Percentiles rank a stretch among this genome's conserved stretches.
These are phyloP conservation scores for Hipposideros larvatus DNA, from an alignment of 2,797 vertebrate species.

Conservation along the genomic window DNA sequence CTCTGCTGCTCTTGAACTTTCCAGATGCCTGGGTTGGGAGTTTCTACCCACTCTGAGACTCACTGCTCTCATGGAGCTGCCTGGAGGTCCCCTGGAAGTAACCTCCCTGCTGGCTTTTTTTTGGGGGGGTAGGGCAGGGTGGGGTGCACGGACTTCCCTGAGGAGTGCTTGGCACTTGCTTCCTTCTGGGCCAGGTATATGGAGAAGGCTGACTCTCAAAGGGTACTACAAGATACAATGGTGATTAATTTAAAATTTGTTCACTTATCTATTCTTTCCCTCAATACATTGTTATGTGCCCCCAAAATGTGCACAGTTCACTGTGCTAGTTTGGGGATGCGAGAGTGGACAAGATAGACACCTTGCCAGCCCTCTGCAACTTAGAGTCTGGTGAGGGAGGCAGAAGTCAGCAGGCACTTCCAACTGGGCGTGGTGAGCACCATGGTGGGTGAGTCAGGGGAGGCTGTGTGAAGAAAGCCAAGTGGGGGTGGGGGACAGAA, in stretches of 20 bases:
- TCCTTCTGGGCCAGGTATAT: too few relatives aligned
- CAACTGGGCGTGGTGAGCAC: too few relatives aligned
- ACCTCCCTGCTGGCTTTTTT: not conserved
- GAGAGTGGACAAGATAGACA: not conserved
- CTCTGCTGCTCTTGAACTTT: not conserved
- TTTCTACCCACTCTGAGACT: not conserved
- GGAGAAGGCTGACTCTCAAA: not conserved
- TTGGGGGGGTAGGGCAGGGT: fast-evolving
- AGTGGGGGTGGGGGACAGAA: not conserved
- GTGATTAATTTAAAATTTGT: not conserved
- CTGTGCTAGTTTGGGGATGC: not conserved
- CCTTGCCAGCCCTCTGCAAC: not conserved
- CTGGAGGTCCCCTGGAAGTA: not conserved
- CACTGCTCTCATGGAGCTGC: not conserved
- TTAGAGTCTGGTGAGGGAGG: not conserved
- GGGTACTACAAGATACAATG: not conserved
- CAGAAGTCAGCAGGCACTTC: not conserved
- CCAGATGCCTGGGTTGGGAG: not conserved
- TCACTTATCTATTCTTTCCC: not conserved
- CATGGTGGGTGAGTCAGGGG: not conserved
- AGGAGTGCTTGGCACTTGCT: not conserved
- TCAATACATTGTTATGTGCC: not conserved
- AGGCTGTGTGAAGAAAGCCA: not conserved
- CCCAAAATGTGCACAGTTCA: not conserved
- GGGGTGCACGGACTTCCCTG: too few relatives aligned